Evolutionary conservation across 2,113 vertebrate genomes (phyloP), one percentile per base, ranked within the genome.

Genomic region (Hydrochoerus hydrochaeris): DNA sequence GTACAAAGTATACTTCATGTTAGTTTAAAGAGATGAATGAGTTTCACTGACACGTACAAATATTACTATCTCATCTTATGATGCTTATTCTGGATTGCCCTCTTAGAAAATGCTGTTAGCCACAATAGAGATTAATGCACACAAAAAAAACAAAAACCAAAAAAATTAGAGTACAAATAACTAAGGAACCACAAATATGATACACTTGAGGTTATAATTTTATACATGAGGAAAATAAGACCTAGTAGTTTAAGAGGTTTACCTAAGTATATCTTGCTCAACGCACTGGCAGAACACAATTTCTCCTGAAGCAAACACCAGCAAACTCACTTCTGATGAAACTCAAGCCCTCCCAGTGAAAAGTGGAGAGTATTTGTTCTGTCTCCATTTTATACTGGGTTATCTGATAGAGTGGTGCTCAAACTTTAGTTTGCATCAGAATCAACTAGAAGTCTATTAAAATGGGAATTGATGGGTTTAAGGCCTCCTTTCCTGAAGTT

Each of bases 281-380:
- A 20, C 7, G 8, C 26, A 69, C 49, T 85, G 52, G 9, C n/a
- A 75, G 22, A 44, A 19, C n/a, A 84, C 17, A 5, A 60, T 54
- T 85, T 96, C 60, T 95, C 41, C 49, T 75, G 78, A 96, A 81
- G 62, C 69, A 81, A 85, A 80, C 32, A 24, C 32, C 32, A 90
- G 71, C 32, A 46, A 90, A 69, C 38, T 2, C 12, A 2, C 49
- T 75, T 88, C 17, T 88, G 35, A 88, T 75, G 30, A 75, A 88
- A 49, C 26, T 22, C 58, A 83, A 77, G 10, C 26, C 52, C 14
- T 91, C 85, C 73, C 71, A 52, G 78, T 62, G n/a, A 65, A 91
- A 38, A 57, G 14, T 35, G 83, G 49, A 35, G 11, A 63, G 11
- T 67, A 67, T 49, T 92, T 96, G 22, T 65, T 87, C 49, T 75